Base-by-base conservation (phyloP, 2,888 invertebrate species). In the Embidobia sp. region DNA sequence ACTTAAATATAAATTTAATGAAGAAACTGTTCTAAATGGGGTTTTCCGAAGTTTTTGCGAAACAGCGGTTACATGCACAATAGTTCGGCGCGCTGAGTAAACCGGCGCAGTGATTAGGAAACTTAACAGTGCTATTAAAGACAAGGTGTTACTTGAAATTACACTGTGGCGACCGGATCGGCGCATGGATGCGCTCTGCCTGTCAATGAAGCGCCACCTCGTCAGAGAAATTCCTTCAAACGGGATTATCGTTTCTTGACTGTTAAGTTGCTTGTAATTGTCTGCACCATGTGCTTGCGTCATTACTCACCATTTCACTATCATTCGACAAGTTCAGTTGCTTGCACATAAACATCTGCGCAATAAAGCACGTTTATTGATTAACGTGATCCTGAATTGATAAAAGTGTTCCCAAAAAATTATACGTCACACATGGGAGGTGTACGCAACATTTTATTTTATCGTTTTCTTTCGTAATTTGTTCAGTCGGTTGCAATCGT, bases 121-220 rank as follows among this genome's bases (percentile, higher is more conserved):
- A 88, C 84, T 84, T 86, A 73, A 67, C 64, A 84, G 84, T 84
- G 86, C 86, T 87, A 88, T 87, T 88, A 88, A 81, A 86, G 61
- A 37, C 33, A 63, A 72, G 53, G 61, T 37, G 70, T 53, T 37
- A 81, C 81, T 83, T 83, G 78, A 80, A 84, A 80, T 81, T 78
- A 77, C 70, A 78, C 61, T 67, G 81, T 67, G 75, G 75, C 72
- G 79, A 78, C 72, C 72, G 74, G 79, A 78, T 69, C 72, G 74
- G 76, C 76, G 72, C 76, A 61, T 66, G 70, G 78, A 85, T 85
- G 86, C 82, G 81, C 72, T 55, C 69, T 82, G 85, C 70, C 66
- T 86, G 81, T 79, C 82, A 86, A 86, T 85, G 57, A 76, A 75
- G 75, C 74, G 49, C 67, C 64, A 53, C 29, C 64, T 66, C 63